Evolutionary conservation across 1,140 invertebrate species (phyloP).

Genomic region (Euwallacea fornicatus): DNA sequence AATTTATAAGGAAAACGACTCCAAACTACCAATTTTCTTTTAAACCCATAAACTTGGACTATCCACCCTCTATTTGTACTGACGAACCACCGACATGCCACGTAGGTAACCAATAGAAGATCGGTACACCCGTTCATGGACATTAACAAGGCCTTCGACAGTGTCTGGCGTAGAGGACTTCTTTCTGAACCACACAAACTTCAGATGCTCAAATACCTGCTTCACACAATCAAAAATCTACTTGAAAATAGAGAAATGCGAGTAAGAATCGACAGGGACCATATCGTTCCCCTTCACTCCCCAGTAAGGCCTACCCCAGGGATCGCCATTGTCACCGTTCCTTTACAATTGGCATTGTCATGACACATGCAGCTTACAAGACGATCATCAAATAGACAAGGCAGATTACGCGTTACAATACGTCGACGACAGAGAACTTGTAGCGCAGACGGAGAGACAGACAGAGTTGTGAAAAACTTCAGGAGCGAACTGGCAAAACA

Average conservation of each 20-base stretch:
- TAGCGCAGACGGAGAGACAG: neutral
- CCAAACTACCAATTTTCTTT: too few relatives aligned
- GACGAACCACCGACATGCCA: too few relatives aligned
- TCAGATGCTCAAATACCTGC: neutral
- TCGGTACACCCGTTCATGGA: too few relatives aligned
- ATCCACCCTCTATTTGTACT: too few relatives aligned
- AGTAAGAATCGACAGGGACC: neutral
- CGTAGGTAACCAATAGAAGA: too few relatives aligned
- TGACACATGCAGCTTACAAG: neutral
- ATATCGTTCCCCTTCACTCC: slow-evolving; percentile 1
- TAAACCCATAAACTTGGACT: too few relatives aligned
- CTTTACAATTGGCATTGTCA: neutral
- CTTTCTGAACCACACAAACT: slow-evolving; percentile 9
- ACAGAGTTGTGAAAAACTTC: neutral
- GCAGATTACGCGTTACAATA: neutral
- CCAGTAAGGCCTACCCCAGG: slow-evolving; percentile 1
- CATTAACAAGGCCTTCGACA: too few relatives aligned
- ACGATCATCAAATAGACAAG: neutral
- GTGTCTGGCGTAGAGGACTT: too few relatives aligned
- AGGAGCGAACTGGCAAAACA: neutral
- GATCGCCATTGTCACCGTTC: neutral
- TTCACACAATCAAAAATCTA: slow-evolving; percentile 1
- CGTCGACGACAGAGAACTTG: neutral
- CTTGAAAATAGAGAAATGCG: neutral
- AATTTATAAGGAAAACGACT: too few relatives aligned